Evolutionary conservation across 2,888 invertebrate species (phyloP), one percentile per base, ranked within the genome.

Genomic region (Epinotia bilunana): DNA sequence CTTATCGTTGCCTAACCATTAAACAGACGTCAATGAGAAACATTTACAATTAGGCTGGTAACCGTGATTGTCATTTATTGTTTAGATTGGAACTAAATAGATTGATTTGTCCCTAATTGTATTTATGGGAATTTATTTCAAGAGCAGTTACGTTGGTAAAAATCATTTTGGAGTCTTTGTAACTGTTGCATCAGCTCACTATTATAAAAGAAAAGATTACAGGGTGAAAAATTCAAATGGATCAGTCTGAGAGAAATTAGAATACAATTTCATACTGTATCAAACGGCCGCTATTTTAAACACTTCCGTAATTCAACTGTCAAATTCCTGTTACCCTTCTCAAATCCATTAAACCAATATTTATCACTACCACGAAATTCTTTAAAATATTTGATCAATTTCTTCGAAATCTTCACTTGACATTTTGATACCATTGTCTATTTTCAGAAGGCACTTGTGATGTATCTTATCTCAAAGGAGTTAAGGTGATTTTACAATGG

Each of bases 291-390:
- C 16, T 23, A 49, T 11, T 28, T 28, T 49, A 53, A 33, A 43
- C 9, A 33, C 65, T 53, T 65, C 65, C 65, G 13, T 20, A 67
- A 20, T 67, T n/a, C 39, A 67, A 57, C 67, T 67, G 55, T 39
- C 55, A 53, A 65, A 43, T 58, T 13, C 23, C 18, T 67, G 39
- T 9, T 12, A 20, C 18, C 11, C 20, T 64, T n/a, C 53, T 39
- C 18, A 33, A 55, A 46, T 46, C 61, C 49, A 49, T 58, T 58
- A 53, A 70, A 49, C 9, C 12, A 23, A 33, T 64, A 70, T 70
- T 74, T 70, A 74, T 74, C 13, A 53, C 53, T 74, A 74, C 74
- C n/a, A 2, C 39, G 74, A 74, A 74, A 13, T 12, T 65, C 9
- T 49, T 43, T 58, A 74, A 70, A 74, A 53, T 12, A 43, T 71